phyloP scores from a whole-genome alignment of 2,888 invertebrate species.

The Lasioglossum pauxillum region DNA sequence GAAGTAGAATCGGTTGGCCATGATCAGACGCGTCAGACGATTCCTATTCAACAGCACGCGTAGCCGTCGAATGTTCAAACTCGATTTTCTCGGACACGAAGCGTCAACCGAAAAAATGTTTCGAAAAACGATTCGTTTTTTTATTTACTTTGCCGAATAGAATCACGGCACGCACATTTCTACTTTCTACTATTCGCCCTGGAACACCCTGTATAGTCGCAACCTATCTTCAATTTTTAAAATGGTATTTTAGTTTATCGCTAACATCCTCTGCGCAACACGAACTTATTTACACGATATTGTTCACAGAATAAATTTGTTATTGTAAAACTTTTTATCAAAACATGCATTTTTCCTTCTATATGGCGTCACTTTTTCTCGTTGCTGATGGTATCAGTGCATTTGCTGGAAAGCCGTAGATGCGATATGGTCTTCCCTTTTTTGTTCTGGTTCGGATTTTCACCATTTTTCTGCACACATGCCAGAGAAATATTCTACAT shows the following conservation, averaged over 20 bases:
- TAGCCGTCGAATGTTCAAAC: neutral
- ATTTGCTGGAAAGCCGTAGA: neutral
- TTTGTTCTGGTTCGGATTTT: neutral
- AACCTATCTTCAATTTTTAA: neutral
- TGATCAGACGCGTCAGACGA: slow-evolving; percentile 2
- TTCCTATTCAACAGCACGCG: slow-evolving; percentile 6
- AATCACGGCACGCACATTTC: neutral
- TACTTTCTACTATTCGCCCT: too few relatives aligned
- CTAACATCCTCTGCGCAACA: too few relatives aligned
- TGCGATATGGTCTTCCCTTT: neutral
- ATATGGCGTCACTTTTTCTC: neutral
- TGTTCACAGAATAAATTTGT: neutral
- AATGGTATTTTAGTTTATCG: too few relatives aligned
- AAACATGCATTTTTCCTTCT: too few relatives aligned
- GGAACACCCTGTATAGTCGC: neutral
- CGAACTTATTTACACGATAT: too few relatives aligned
- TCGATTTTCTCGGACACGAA: neutral
- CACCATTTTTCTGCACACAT: neutral
- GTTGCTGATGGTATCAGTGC: neutral
- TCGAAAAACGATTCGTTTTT: neutral
- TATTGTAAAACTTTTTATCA: neutral
- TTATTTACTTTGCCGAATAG: neutral
- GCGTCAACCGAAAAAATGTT: neutral
- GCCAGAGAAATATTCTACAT: neutral
- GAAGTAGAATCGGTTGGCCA: neutral